phyloP scores from a whole-genome alignment of 2,888 invertebrate species.

The Lasius platythorax region DNA sequence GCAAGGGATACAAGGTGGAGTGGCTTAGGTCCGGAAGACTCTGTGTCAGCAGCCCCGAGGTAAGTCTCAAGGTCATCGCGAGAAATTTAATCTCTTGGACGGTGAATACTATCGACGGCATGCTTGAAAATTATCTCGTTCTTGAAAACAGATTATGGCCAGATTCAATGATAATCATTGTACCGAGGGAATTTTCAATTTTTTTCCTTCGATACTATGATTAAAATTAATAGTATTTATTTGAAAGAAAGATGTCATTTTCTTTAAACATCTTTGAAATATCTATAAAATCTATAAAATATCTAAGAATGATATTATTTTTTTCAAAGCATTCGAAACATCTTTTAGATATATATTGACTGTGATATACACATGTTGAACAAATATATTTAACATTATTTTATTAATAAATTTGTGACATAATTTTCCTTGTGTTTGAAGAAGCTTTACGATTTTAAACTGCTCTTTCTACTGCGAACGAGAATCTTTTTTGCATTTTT shows the following conservation, averaged over 20 bases:
- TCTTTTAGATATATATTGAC: neutral
- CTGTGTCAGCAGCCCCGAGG: constrained; percentile 70
- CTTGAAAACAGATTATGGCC: neutral
- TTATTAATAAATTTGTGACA: neutral
- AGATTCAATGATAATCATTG: neutral
- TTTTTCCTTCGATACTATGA: no score
- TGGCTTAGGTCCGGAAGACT: constrained; percentile 72
- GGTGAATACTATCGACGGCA: neutral
- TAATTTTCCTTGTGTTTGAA: neutral
- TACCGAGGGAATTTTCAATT: neutral
- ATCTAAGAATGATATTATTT: neutral
- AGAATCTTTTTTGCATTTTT: constrained; percentile 30
- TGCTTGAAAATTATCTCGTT: neutral
- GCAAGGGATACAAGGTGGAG: constrained; percentile 70
- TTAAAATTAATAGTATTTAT: neutral
- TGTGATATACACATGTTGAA: neutral
- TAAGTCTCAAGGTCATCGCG: constrained; percentile 63
- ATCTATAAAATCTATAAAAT: no score
- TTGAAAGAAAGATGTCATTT: neutral
- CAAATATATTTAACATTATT: neutral
- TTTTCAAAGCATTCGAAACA: neutral
- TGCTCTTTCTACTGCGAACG: neutral
- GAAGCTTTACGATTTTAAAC: neutral
- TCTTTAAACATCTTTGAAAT: neutral
- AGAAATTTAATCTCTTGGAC: constrained; percentile 1